phyloP scores from a whole-genome alignment of 2,888 invertebrate genomes.

The Ptychoptera contaminata region DNA sequence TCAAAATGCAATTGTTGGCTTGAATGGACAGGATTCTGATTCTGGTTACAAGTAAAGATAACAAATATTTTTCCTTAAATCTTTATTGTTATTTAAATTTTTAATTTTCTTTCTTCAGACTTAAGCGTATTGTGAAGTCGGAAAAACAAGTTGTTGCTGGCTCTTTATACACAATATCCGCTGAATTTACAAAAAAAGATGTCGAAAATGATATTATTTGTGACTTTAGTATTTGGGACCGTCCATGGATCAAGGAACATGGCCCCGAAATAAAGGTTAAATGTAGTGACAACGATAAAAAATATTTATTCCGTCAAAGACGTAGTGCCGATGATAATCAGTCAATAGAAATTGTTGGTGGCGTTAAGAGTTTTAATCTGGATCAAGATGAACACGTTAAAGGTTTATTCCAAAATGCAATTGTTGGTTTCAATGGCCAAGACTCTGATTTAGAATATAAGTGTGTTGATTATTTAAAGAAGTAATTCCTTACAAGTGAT shows the following conservation, averaged over 20 bases:
- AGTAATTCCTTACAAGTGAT: not conserved
- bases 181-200: slow-evolving; percentile 22
- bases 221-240: slow-evolving; percentile 35
- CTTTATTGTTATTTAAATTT: not conserved
- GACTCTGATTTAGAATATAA: not conserved
- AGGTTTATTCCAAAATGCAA: not conserved
- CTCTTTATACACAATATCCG: slow-evolving; percentile 28
- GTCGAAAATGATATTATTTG: slow-evolving; percentile 23
- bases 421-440: not conserved
- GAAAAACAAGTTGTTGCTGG: slow-evolving; percentile 38
- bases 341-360: slow-evolving; percentile 23
- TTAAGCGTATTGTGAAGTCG: slow-evolving; percentile 26
- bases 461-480: too few relatives aligned
- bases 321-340: slow-evolving; percentile 25
- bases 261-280: slow-evolving; percentile 27
- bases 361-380: slow-evolving; percentile 17
- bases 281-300: slow-evolving; percentile 15
- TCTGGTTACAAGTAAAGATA: not conserved
- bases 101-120: slow-evolving; percentile 12
- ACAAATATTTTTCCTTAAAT: not conserved
- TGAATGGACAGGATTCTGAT: not conserved
- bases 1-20: not conserved
- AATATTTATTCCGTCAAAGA: slow-evolving; percentile 28
- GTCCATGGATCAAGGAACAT: slow-evolving; percentile 34
- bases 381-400: not conserved